Evolutionary conservation across 1,140 invertebrate genomes (phyloP), one percentile per base, ranked within the genome.

Genomic region (Steinernema feltiae): DNA sequence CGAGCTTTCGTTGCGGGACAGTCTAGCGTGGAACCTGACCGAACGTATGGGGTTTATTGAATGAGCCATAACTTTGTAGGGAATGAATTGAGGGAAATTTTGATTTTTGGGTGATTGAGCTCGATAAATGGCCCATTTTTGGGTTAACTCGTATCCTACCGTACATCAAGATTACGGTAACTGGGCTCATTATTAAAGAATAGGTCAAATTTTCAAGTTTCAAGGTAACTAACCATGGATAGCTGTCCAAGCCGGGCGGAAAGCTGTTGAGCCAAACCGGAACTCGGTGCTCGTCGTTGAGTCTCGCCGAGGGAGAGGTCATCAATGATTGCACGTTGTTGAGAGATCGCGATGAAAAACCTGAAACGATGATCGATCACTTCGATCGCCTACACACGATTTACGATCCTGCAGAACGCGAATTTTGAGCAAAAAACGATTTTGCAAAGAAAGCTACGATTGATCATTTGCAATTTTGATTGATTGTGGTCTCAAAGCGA

Each of bases 321-420:
- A 63, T 63, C 53, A 63, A 27, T 21, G 53, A 63, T 27, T 63
- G 53, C 53, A 63, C 53, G 53, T 63, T 63, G 24, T 63, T 63
- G 12, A 63, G 53, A 63, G 53, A 63, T 63, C 53, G 12, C 7
- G 53, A 63, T 27, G 53, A 63, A 63, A 63, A 63, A 63, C 12
- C 53, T 63, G 53, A 27, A 63, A 63, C 53, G 53, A 63, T 63
- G 53, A 63, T 27, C 7, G 53, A 63, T 63, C 3, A n/a, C 7
- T 63, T 3, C 2, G 53, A 63, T 15, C 15, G 24, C 7, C 15
- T 17, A 15, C 18, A 41, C 35, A 63, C 12, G 3, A 63, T 17
- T 3, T 3, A 17, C 24, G 24, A 7, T 21, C 24, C 53, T 63
- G 53, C 53, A 63, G 24, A 63, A 15, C 24, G 3, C n/a, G n/a